These are phyloP conservation scores for Leptoclinus maculatus DNA, from an alignment of 2,797 vertebrate genomes.

Conservation along the genomic window DNA sequence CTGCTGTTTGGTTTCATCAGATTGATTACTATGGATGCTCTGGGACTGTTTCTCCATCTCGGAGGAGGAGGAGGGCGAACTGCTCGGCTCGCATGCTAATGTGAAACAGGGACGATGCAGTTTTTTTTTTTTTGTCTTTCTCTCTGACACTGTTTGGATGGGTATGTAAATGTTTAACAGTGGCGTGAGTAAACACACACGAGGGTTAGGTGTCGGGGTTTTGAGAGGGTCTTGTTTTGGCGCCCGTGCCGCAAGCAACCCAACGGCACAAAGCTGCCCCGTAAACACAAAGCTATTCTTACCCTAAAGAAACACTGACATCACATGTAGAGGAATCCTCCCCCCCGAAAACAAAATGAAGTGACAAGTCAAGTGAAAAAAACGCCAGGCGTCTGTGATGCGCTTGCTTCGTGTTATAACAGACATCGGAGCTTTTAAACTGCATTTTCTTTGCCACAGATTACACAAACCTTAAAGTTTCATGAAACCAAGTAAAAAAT, in stretches of 20 bases:
- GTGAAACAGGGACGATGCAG: slow-evolving; percentile 60
- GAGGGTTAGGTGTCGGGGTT: slow-evolving; percentile 69
- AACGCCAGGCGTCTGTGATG: background rate
- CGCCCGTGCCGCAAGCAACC: background rate
- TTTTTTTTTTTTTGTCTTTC: slow-evolving; percentile 12
- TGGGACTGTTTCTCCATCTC: slow-evolving; percentile 36
- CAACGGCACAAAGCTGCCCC: background rate
- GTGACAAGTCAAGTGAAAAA: slow-evolving; percentile 4
- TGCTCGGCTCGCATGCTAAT: slow-evolving; percentile 56
- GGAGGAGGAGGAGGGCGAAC: slow-evolving; percentile 38
- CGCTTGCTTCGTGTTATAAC: background rate
- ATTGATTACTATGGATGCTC: slow-evolving; percentile 70
- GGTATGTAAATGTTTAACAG: slow-evolving; percentile 77
- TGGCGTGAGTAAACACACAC: slow-evolving; percentile 69
- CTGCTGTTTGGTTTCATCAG: slow-evolving; percentile 61
- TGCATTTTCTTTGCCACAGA: background rate
- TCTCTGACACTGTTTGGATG: slow-evolving; percentile 70
- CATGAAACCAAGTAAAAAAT: background rate
- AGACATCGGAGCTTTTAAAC: background rate
- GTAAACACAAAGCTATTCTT: slow-evolving; percentile 21
- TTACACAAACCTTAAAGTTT: background rate
- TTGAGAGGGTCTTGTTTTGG: slow-evolving; percentile 43
- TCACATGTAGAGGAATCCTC: slow-evolving; percentile 33
- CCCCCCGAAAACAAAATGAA: slow-evolving; percentile 27
- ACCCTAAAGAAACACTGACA: slow-evolving; percentile 40